Conservation (phyloP, 2,888 invertebrate species). For the Hemicrepidius hirtus region DNA sequence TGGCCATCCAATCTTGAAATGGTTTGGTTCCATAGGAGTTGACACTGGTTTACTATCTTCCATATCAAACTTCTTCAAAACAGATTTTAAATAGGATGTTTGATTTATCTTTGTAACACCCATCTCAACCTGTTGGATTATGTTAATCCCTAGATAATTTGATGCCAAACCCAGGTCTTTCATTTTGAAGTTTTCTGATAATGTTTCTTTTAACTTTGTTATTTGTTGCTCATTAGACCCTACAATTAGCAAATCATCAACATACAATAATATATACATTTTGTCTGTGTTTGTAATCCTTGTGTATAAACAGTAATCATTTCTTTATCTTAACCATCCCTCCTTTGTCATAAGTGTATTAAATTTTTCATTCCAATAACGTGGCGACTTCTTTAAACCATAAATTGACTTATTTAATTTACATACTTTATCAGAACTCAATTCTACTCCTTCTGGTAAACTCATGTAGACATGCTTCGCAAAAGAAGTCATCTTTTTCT, state of each 20-base stretch:
- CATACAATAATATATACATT: constrained; percentile 51
- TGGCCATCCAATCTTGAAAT: constrained; percentile 40
- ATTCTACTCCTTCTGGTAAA: neutral
- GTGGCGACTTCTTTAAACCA: constrained; percentile 49
- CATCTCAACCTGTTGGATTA: too few relatives aligned
- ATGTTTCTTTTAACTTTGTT: constrained; percentile 43
- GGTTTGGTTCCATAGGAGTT: constrained; percentile 49
- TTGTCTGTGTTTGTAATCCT: constrained; percentile 29
- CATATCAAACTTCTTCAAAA: constrained; percentile 43
- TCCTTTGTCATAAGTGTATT: constrained; percentile 41
- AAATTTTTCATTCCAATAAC: constrained; percentile 53
- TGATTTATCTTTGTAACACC: constrained; percentile 32
- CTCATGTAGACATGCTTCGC: neutral
- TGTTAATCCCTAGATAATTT: constrained; percentile 24
- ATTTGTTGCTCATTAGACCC: constrained; percentile 49
- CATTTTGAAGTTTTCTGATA: constrained; percentile 28
- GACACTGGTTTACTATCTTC: constrained; percentile 27
- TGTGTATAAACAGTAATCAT: constrained; percentile 47
- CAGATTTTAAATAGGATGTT: constrained; percentile 30
- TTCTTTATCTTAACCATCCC: constrained; percentile 43
- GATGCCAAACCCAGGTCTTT: too few relatives aligned
- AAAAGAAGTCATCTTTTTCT: too few relatives aligned
- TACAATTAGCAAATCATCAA: constrained; percentile 54
- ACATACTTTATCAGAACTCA: neutral
- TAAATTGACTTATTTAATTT: constrained; percentile 44